phyloP scores from a whole-genome alignment of 2,113 vertebrate genomes.

The Gadus chalcogrammus region DNA sequence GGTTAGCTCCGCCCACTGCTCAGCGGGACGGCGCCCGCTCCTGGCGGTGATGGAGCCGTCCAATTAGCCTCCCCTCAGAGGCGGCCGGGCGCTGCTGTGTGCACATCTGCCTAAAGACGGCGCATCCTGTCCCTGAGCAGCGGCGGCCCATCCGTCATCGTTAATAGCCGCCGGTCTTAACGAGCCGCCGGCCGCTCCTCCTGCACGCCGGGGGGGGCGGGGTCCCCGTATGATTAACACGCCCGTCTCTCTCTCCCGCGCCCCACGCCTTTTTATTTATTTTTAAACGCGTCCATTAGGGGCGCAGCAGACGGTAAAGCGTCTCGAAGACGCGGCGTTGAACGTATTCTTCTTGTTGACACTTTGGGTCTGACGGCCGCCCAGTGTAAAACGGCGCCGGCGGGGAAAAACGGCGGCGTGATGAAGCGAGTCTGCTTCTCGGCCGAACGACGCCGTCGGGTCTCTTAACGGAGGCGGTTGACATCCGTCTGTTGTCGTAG shows the following conservation, averaged over 20 bases:
- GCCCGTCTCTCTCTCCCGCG: conserved; percentile 6
- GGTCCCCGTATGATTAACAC: conserved; percentile 46
- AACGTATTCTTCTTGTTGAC: conserved; percentile 39
- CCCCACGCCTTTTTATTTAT: conserved; percentile 21
- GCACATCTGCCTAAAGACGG: conserved; percentile 57
- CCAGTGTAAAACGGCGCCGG: no score
- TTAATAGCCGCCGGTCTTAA: conserved; percentile 56
- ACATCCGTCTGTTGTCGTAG: no score
- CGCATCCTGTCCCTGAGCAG: conserved; percentile 34
- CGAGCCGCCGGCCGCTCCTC: conserved; percentile 29
- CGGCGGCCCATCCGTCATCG: conserved; percentile 53
- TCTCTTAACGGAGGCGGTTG: no score
- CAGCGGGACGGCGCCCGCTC: conserved; percentile 30
- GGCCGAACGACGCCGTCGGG: no score
- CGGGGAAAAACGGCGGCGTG: no score
- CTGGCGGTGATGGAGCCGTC: conserved; percentile 50
- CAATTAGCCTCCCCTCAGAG: conserved; percentile 48
- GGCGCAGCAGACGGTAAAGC: conserved; percentile 34
- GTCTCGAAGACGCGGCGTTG: conserved; percentile 23
- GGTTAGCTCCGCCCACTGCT: conserved; percentile 16
- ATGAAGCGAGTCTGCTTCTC: no score
- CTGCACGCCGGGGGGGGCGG: no score
- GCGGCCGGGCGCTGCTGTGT: conserved; percentile 17
- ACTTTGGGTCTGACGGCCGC: conserved; percentile 19
- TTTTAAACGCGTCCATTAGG: conserved; percentile 33